These are phyloP conservation scores for Globodera rostochiensis DNA, from an alignment of 1,140 invertebrate species.

Conservation along the genomic window DNA sequence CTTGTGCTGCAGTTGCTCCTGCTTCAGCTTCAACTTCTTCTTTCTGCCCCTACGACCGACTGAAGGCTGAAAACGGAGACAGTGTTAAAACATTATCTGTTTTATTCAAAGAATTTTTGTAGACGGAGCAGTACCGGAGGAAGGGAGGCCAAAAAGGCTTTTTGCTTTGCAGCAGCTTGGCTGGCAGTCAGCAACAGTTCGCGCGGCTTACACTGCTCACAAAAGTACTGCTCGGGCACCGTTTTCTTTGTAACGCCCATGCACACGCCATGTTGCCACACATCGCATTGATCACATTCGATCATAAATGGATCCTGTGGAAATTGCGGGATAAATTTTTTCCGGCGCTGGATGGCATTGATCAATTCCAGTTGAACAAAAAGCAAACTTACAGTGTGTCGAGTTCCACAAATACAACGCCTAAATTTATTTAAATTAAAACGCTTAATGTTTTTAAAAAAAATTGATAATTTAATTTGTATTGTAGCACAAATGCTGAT, in stretches of 20 bases:
- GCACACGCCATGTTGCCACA: constrained; percentile 49
- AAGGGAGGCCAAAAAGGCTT: background rate
- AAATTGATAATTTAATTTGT: too few species aligned
- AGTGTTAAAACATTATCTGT: too few species aligned
- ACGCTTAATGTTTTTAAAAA: too few species aligned
- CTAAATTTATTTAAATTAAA: background rate
- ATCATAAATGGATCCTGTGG: constrained; percentile 47
- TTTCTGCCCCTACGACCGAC: background rate
- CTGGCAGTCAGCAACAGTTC: constrained; percentile 23
- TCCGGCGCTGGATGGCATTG: background rate
- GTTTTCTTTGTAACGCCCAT: constrained; percentile 36
- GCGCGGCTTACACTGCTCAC: constrained; percentile 46
- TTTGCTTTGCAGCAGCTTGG: constrained; percentile 30
- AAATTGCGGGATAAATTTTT: background rate
- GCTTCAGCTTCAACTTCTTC: background rate
- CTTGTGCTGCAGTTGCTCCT: background rate
- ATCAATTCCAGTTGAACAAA: constrained; percentile 2
- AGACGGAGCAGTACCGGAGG: background rate
- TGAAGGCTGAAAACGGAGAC: background rate
- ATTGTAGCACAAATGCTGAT: too few species aligned
- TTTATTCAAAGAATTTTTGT: background rate
- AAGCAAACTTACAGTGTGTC: constrained; percentile 11
- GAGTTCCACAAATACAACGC: constrained; percentile 21
- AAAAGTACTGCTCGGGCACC: constrained; percentile 41
- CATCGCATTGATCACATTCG: constrained; percentile 44